Conservation (phyloP, 2,888 invertebrate species). For the Phortica okadai region DNA sequence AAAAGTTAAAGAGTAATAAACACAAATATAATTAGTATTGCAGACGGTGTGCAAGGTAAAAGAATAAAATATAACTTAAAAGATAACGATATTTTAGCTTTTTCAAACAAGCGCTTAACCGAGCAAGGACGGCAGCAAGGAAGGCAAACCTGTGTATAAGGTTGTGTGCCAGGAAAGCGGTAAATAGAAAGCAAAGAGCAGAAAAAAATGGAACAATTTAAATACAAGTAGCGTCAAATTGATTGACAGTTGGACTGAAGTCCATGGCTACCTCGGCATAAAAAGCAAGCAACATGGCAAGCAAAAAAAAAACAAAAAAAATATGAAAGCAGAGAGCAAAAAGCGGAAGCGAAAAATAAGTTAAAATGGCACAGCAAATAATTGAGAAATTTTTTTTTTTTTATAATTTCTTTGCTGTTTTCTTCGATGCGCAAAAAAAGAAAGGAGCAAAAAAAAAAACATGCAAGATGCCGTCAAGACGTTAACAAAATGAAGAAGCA, state of each 20-base stretch:
- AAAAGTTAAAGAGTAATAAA: background rate
- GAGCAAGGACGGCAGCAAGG: background rate
- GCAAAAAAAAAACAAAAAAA: background rate
- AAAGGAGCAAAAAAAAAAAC: constrained; percentile 38
- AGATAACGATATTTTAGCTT: background rate
- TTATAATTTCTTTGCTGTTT: background rate
- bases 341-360: background rate
- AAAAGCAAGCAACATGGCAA: background rate
- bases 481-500: constrained; percentile 66
- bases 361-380: constrained; percentile 6
- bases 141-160: background rate
- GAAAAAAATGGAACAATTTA: constrained; percentile 43
- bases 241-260: constrained; percentile 53
- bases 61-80: background rate
- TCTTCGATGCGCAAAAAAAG: background rate
- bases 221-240: constrained; percentile 67
- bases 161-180: background rate
- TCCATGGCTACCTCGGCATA: background rate
- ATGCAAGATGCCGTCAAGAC: constrained; percentile 66
- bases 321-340: background rate
- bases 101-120: too few species aligned
- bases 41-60: background rate
- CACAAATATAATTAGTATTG: background rate
- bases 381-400: constrained; percentile 24
- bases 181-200: background rate